Evolutionary conservation across 2,113 vertebrate species (phyloP).

Genomic region (Phyllostomus discolor): DNA sequence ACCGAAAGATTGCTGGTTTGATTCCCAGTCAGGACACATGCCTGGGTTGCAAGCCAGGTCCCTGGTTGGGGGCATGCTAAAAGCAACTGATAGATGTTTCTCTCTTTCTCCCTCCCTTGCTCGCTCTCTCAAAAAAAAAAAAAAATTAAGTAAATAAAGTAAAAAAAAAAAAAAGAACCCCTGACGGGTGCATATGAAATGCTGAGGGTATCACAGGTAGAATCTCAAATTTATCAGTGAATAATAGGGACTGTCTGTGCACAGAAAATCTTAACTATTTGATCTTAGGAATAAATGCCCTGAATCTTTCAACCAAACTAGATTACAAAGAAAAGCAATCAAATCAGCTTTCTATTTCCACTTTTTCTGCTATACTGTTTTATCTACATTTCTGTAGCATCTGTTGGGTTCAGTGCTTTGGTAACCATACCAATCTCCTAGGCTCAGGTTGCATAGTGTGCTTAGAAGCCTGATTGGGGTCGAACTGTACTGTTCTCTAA

Average conservation of each 20-base stretch:
- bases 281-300: neutral
- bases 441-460: neutral
- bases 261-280: neutral
- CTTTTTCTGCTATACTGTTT: neutral
- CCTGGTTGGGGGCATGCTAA: no score
- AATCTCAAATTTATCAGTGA: neutral
- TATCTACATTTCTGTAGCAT: neutral
- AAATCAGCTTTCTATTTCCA: neutral
- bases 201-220: neutral
- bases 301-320: neutral
- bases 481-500: neutral
- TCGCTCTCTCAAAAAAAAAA: no score
- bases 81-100: no score
- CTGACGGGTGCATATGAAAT: neutral
- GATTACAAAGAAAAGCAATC: neutral
- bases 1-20: no score
- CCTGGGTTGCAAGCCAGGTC: no score
- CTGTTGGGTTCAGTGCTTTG: neutral
- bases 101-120: no score
- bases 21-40: no score
- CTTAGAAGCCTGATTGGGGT: neutral
- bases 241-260: neutral
- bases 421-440: neutral
- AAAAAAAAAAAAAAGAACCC: no score
- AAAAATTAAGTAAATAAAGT: no score